Evolutionary conservation across 2,797 vertebrate genomes (phyloP), one percentile per base, ranked within the genome.

Genomic region (Gallinago stenura): DNA sequence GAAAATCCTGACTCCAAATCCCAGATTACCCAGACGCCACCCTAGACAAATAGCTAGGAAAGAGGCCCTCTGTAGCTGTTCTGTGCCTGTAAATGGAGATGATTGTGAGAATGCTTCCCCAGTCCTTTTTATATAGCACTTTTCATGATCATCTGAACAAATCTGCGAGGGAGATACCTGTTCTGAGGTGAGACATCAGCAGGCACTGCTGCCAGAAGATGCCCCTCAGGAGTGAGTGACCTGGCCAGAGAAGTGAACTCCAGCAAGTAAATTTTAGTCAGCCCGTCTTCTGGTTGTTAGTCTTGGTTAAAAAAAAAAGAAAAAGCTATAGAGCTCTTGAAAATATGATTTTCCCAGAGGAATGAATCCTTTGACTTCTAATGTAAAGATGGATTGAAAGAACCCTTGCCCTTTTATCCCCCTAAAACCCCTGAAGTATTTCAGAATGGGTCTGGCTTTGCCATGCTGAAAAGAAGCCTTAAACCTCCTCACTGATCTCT

Each of bases 141-240:
- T 16, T 7, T 39, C 56, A 60, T 4, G 11, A 31, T 31, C 62
- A 0, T 4, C 57, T 30, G 51, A 53, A 21, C 33, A 4, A 7
- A 15, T 1, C 13, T 14, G 50, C 20, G 54, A n/a, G 25, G 41
- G 33, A 68, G 21, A 60, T n/a, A 2, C 3, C 75, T 54, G 37
- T 21, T 75, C 18, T 0, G 0, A 21, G 48, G 8, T 18, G 12
- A 45, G 61, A 1, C 35, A 10, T 9, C 60, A 33, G 37, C 50
- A 46, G 54, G 18, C 28, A 7, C 48, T 33, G 50, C 64, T 71
- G 39, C 65, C 66, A 10, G 50, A 39, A 80, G 76, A 4, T 56
- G 30, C 33, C 18, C 7, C 22, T 60, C 0, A 2, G 73, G 61
- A 60, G 19, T 3, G 66, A 24, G 37, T 45, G 56, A 14, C 61